Base-by-base conservation (phyloP, 2,113 vertebrate species). In the Perccottus glenii region DNA sequence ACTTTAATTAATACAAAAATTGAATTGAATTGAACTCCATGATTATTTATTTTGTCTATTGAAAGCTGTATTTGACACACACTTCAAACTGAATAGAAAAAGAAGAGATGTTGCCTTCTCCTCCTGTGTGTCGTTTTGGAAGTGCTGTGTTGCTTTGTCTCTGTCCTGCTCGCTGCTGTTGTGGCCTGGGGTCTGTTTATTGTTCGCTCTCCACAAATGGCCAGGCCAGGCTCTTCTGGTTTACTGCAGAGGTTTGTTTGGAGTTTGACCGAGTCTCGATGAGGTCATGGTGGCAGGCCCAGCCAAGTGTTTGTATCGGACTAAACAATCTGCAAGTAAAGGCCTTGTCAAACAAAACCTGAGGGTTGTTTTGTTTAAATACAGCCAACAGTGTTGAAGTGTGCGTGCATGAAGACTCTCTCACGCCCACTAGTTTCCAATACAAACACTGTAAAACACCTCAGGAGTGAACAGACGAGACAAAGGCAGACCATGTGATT, bases 391-490 rank as follows among this genome's bases (percentile, higher is more conserved):
- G 63, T 42, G 5, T 56, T 62, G 9, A 2, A 11, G 4, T 2
- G n/a, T 46, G 46, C 35, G 2, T 49, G 40, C 44, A 60, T 6
- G 60, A 48, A 57, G 38, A 61, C 59, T 49, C 14, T 15, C 53
- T 16, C 58, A 57, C n/a, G 35, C 70, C 67, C 76, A 73, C 64
- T 49, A 36, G 72, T 78, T 82, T 84, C 70, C 72, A 86, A 70
- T 74, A 74, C 77, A 85, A 88, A 90, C 81, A 85, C 32, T 64
- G 73, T 66, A 62, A 83, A 88, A 82, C 81, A 85, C 87, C 84
- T 70, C 73, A 59, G 84, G 81, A 81, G 70, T 12, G 70, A 84
- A 74, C 65, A n/a, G 60, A 16, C 70, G 38, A 79, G 60, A 82
- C 66, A 82, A 76, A 85, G 55, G 67, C 50, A 59, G 27, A 46